phyloP scores from a whole-genome alignment of 2,888 invertebrate genomes.

The Apodemia mormo region DNA sequence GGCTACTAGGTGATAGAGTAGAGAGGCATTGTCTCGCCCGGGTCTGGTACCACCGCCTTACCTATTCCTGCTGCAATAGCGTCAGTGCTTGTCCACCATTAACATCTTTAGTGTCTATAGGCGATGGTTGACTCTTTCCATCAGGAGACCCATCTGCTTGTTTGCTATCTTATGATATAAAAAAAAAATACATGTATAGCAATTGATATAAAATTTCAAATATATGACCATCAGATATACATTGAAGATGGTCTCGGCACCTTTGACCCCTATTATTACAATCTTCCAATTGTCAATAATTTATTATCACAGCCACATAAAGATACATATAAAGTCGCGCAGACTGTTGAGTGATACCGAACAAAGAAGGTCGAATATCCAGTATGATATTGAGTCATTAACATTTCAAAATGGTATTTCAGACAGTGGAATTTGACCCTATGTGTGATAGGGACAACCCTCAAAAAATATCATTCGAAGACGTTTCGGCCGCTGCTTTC shows the following conservation, averaged over 20 bases:
- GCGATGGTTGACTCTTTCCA: too few relatives aligned
- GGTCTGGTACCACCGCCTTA: too few relatives aligned
- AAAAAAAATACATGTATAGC: too few relatives aligned
- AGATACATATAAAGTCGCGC: not conserved
- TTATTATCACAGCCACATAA: slow-evolving; percentile 12
- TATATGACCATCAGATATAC: not conserved
- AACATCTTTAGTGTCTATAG: too few relatives aligned
- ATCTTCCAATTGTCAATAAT: slow-evolving; percentile 7
- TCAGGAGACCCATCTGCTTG: too few relatives aligned
- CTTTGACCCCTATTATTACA: slow-evolving; percentile 17
- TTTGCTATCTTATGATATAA: too few relatives aligned
- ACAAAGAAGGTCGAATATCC: not conserved
- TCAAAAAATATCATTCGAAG: slow-evolving; percentile 88
- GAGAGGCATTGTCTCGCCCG: too few relatives aligned
- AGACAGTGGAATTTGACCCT: slow-evolving; percentile 72
- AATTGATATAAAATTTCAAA: too few relatives aligned
- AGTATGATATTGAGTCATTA: slow-evolving; percentile 20
- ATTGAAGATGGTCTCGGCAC: not conserved
- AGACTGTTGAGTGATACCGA: not conserved
- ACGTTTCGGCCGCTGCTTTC: slow-evolving; percentile 94
- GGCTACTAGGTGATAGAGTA: too few relatives aligned
- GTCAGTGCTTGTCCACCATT: too few relatives aligned
- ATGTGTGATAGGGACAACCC: slow-evolving; percentile 88
- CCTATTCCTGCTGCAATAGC: too few relatives aligned
- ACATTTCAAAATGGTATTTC: slow-evolving; percentile 58